Evolutionary conservation across 2,888 invertebrate species (phyloP), one percentile per base, ranked within the genome.

Genomic region (Chymomyza amoena): DNA sequence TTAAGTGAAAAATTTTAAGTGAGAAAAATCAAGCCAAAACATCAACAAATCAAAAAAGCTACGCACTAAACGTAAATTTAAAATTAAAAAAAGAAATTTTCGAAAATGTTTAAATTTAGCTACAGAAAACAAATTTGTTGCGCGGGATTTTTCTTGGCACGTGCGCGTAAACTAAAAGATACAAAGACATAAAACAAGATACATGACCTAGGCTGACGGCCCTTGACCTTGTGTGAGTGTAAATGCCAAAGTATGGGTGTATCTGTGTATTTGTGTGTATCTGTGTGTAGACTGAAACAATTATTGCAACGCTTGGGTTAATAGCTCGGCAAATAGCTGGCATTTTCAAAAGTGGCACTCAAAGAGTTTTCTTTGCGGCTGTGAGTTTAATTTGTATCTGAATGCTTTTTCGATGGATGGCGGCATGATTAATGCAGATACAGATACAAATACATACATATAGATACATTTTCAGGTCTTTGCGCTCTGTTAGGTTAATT

Each of bases 171-270:
- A n/a, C 20, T 18, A 13, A 10, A 39, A 60, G 32, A 36, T 36
- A 25, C n/a, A 60, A 10, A 25, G 15, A 16, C 28, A 16, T 0
- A 18, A 28, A 13, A 13, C n/a, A 60, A 60, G 60, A 16, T 60
- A 77, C 86, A 74, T 79, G 81, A 81, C 73, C 80, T 87, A 87
- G 86, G 78, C 78, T 69, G 65, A 66, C 67, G 88, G 82, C 88
- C 88, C 88, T 82, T 82, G 82, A 82, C 82, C 82, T 82, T 82
- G 88, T 68, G 64, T 64, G 77, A 66, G 73, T 77, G 73, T 65
- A n/a, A 13, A 64, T 45, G 64, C 52, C 57, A 66, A 59, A 51
- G 52, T 60, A 64, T 68, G 66, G 32, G 51, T 51, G 56, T 18
- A 3, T 20, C 3, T 18, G 67, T n/a, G 52, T n/a, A 52, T 61